Evolutionary conservation across 2,888 invertebrate species (phyloP), one percentile per base, ranked within the genome.

Genomic region (Anagyrus pseudococci): DNA sequence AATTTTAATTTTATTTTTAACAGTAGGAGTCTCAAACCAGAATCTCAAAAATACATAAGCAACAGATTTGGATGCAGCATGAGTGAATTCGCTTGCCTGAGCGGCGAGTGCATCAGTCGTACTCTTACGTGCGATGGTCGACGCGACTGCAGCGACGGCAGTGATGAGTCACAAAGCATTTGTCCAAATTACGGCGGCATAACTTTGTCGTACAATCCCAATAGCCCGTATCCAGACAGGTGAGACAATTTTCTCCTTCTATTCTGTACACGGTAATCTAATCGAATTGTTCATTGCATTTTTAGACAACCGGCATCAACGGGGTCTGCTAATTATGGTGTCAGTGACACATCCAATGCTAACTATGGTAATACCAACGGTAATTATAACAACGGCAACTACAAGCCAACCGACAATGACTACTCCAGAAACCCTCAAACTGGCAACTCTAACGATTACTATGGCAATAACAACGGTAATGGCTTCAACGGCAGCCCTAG

Each of bases 101-200:
- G 77, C 49, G 81, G 82, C 7, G 73, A 82, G 10, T 84, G 84
- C 66, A 80, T 84, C 62, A 56, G 68, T n/a, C 72, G 72, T 20
- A 77, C 79, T 20, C 66, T 72, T 17, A 70, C 81, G 44, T 85
- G 84, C 64, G 83, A 85, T 68, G 84, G 84, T 4, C 72, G 47
- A 57, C 72, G 72, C 7, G 75, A 85, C 63, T 85, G 85, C 66
- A 66, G 22, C 4, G 85, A 84, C 71, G 73, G 75, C 10, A 82
- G 82, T 23, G 84, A 84, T 67, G 84, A 84, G 72, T 80, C 78
- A 2, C 1, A 1, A 4, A n/a, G 29, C 2, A 41, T 60, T 1
- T 60, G 60, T 19, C 20, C 47, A 2, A 19, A 15, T 26, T n/a
- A 4, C n/a, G 8, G 29, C 10, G 23, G 4, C 15, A 10, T 19